Percentiles rank a stretch among this genome's conserved stretches.
phyloP scores from a whole-genome alignment of 2,797 vertebrate genomes.

The Rhynchotus rufescens region DNA sequence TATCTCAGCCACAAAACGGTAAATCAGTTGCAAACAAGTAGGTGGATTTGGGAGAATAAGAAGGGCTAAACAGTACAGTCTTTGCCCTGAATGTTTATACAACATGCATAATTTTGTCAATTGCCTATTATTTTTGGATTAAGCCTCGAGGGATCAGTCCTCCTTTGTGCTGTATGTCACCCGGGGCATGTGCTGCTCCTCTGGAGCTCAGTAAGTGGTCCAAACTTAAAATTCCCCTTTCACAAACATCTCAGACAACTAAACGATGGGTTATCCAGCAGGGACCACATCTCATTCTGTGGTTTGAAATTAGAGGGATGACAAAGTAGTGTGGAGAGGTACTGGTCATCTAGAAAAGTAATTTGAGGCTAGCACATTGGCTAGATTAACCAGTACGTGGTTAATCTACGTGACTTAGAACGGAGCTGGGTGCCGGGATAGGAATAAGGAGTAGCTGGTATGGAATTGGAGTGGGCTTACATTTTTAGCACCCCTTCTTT shows the following conservation, averaged over 20 bases:
- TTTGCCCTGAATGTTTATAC: slow-evolving; percentile 43
- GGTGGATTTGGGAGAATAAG: slow-evolving; percentile 37
- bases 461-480: fast-evolving
- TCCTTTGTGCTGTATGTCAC: neutral
- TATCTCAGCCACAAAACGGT: neutral
- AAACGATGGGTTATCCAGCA: neutral
- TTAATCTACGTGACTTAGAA: neutral
- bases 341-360: neutral
- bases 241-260: neutral
- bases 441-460: neutral
- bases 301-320: neutral
- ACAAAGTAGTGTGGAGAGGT: neutral
- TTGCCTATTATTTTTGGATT: slow-evolving; percentile 54
- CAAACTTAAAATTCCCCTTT: neutral
- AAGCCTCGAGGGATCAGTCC: neutral
- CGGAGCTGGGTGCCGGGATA: neutral
- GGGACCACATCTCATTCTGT: neutral
- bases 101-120: slow-evolving; percentile 18
- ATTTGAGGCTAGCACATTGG: neutral
- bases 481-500: neutral
- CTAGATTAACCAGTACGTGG: neutral
- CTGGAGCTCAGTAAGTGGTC: neutral
- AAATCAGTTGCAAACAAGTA: neutral
- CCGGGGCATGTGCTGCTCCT: neutral
- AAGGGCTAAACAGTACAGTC: slow-evolving; percentile 26